Conservation (phyloP, 2,888 invertebrate species). For the Mesorhabditis belari region DNA sequence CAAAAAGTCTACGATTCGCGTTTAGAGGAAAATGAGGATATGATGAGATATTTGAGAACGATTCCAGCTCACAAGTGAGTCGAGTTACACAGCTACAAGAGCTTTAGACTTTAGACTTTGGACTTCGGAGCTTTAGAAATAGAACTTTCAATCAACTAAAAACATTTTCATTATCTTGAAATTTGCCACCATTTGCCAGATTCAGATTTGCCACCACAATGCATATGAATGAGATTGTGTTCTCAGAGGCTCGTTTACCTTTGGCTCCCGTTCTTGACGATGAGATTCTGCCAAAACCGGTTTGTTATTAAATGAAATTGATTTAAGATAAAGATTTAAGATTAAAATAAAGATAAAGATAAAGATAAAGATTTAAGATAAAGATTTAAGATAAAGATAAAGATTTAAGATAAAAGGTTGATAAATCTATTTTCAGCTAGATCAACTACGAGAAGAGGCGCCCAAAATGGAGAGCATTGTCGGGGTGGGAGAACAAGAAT, state of each 20-base stretch:
- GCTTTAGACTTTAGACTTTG: too few species aligned
- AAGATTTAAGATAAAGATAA: too few species aligned
- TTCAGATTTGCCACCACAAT: conserved; percentile 34
- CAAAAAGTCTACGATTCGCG: conserved; percentile 17
- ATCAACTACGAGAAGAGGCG: conserved; percentile 30
- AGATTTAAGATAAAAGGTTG: too few species aligned
- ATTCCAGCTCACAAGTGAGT: conserved; percentile 37
- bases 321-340: background rate
- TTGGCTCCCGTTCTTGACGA: conserved; percentile 48
- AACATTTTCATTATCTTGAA: background rate
- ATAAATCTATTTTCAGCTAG: background rate
- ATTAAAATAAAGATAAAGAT: too few species aligned
- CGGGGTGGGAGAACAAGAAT: conserved; percentile 44
- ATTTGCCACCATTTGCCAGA: too few species aligned
- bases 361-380: too few species aligned
- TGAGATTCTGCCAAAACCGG: conserved; percentile 37
- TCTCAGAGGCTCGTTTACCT: conserved; percentile 34
- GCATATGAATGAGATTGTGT: conserved; percentile 34
- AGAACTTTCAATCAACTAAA: background rate
- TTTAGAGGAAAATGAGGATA: conserved; percentile 32
- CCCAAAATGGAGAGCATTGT: conserved; percentile 32
- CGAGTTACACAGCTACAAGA: too few species aligned
- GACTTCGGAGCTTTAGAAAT: too few species aligned
- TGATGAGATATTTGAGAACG: conserved; percentile 34
- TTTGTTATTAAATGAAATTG: background rate